A percentile compares a stretch with the other conserved stretches of the same genome.
Conservation (phyloP, 2,888 invertebrate genomes). For the Netelia inedita region DNA sequence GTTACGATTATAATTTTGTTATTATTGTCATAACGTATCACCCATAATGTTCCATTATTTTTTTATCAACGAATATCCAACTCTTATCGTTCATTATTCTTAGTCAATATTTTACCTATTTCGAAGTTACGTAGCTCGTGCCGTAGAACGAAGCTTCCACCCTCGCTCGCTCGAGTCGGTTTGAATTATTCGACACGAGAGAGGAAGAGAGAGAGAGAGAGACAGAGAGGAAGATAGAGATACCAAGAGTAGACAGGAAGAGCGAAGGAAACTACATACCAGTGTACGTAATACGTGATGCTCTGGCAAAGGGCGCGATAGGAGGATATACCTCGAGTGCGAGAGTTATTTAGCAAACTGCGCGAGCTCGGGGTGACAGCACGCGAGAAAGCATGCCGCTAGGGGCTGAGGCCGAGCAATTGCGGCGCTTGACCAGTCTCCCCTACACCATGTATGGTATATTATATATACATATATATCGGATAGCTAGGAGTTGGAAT, state of each 20-base stretch:
- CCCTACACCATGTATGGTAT: background rate
- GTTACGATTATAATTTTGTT: too few species aligned
- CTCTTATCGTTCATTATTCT: background rate
- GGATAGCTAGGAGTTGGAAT: background rate
- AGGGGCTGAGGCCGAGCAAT: conserved; percentile 57
- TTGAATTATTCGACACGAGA: conserved; percentile 56
- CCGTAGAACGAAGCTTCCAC: conserved; percentile 49
- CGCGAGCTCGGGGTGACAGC: conserved; percentile 60
- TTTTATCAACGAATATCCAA: background rate
- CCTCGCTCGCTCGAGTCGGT: conserved; percentile 39
- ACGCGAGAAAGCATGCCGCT: conserved; percentile 62
- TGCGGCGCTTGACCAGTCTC: conserved; percentile 53
- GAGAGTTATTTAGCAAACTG: conserved; percentile 70
- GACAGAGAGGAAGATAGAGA: conserved; percentile 14
- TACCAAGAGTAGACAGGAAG: background rate
- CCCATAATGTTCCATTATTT: too few species aligned
- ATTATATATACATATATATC: background rate
- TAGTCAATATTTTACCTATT: conserved; percentile 23
- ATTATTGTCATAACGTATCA: too few species aligned
- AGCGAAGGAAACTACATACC: conserved; percentile 41
- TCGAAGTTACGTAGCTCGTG: conserved; percentile 31
- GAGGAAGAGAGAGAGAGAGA: background rate
- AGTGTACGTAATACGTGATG: conserved; percentile 44
- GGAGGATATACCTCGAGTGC: conserved; percentile 50
- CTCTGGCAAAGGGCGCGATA: conserved; percentile 44